phyloP scores from a whole-genome alignment of 2,888 invertebrate species.

The Pterostichus niger region DNA sequence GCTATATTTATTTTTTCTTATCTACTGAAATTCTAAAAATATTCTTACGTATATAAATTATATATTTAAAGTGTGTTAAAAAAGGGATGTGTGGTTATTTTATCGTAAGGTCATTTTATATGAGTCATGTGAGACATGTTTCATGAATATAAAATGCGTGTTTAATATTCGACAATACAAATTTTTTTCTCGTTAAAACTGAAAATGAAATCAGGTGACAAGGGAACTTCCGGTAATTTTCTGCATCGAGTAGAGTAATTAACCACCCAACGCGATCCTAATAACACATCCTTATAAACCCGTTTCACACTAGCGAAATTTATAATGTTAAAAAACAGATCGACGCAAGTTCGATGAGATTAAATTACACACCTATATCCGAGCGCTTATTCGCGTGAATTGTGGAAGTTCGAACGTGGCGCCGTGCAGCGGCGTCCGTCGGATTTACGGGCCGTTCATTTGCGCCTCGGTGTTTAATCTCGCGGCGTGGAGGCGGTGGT shows the following conservation, averaged over 20 bases:
- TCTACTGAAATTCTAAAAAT: too few species aligned
- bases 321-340: slow-evolving; percentile 34
- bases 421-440: slow-evolving; percentile 60
- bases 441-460: slow-evolving; percentile 76
- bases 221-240: background rate
- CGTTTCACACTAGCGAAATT: slow-evolving; percentile 18
- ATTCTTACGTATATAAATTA: too few species aligned
- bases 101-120: background rate
- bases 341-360: background rate
- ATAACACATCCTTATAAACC: slow-evolving; percentile 39
- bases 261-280: slow-evolving; percentile 10
- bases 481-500: slow-evolving; percentile 69
- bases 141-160: slow-evolving; percentile 56
- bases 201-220: slow-evolving; percentile 11
- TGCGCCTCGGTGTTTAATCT: slow-evolving; percentile 75
- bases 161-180: slow-evolving; percentile 35
- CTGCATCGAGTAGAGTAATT: background rate
- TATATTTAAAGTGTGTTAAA: too few species aligned
- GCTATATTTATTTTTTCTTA: too few species aligned
- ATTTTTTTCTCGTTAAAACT: slow-evolving; percentile 47
- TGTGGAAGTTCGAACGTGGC: slow-evolving; percentile 49
- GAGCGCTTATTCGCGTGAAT: slow-evolving; percentile 19
- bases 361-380: slow-evolving; percentile 45
- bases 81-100: too few species aligned
- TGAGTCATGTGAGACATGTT: slow-evolving; percentile 23